phyloP scores from a whole-genome alignment of 1,140 invertebrate genomes.

The Sinonovacula constricta region DNA sequence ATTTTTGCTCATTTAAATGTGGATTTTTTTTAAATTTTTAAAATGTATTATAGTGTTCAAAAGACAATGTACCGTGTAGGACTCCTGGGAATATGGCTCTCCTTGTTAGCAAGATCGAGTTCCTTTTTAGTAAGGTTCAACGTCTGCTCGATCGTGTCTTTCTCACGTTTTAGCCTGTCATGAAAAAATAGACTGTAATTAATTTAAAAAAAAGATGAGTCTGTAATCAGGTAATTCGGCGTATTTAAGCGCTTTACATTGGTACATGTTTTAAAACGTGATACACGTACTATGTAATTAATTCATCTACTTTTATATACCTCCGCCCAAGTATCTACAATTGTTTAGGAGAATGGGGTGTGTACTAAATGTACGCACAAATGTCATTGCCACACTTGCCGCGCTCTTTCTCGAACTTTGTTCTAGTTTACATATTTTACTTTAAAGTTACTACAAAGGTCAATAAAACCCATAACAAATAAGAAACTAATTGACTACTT shows the following conservation, averaged over 20 bases:
- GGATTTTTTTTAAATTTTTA: no score
- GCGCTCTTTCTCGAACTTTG: not conserved
- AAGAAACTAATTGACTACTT: not conserved
- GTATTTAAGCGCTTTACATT: no score
- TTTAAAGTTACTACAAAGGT: not conserved
- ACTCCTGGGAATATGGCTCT: slow-evolving; percentile 43
- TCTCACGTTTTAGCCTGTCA: slow-evolving; percentile 32
- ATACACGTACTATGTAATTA: not conserved
- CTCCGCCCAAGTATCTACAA: not conserved
- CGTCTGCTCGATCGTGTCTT: slow-evolving; percentile 19
- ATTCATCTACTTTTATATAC: not conserved
- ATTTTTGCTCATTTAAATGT: no score
- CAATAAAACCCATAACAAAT: not conserved
- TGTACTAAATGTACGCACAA: not conserved
- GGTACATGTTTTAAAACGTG: not conserved
- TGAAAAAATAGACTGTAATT: not conserved
- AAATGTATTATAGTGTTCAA: no score
- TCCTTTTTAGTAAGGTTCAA: slow-evolving; percentile 26
- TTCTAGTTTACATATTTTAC: not conserved
- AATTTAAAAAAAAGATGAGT: no score
- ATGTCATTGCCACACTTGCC: not conserved
- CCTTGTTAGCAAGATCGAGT: slow-evolving; percentile 33
- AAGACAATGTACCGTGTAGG: slow-evolving; percentile 21
- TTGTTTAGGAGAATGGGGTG: not conserved
- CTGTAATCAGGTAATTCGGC: no score